Evolutionary conservation across 2,113 vertebrate species (phyloP), one percentile per base, ranked within the genome.

Genomic region (Zingel zingel): DNA sequence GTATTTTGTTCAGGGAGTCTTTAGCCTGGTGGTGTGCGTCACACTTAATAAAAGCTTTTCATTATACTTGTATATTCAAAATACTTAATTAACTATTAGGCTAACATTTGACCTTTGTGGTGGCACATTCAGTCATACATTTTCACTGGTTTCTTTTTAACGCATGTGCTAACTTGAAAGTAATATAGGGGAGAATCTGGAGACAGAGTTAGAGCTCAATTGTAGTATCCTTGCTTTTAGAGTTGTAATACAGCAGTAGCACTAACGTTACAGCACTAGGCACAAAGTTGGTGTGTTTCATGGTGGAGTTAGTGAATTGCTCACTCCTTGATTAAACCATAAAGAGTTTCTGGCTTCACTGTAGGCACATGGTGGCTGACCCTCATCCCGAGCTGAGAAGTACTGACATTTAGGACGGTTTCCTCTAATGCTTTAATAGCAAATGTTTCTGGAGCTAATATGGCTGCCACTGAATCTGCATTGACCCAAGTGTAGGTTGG

Each of bases 381-480:
- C 84, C 84, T 64, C 81, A 70, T 23, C 33, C 58, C 43, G 45
- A 64, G 50, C 58, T 54, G 65, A 15, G 9, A 39, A 73, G 8
- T 56, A 47, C 73, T 53, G 33, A 27, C 59, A 74, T 63, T 50
- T 30, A 39, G 70, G 75, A 33, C 30, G 6, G 23, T 80, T 61
- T 68, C 33, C 56, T 50, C 63, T 65, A 18, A 4, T 15, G 61
- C 61, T 65, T 77, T 27, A 36, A 70, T 43, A 39, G 13, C 82
- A 86, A 74, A 64, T 16, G 25, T 74, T 77, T 83, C 25, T 56
- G 71, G 73, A 74, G 82, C 76, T 71, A 89, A 88, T 54, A 78
- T 90, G 84, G 88, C 89, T 89, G 76, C 89, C 83, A 57, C 3
- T 58, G 67, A 82, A 70, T 74, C 27, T 45, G 54, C 79, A 84